Conservation (phyloP, 92 coral and sea anemone species). For the Meandrina meandrites region DNA sequence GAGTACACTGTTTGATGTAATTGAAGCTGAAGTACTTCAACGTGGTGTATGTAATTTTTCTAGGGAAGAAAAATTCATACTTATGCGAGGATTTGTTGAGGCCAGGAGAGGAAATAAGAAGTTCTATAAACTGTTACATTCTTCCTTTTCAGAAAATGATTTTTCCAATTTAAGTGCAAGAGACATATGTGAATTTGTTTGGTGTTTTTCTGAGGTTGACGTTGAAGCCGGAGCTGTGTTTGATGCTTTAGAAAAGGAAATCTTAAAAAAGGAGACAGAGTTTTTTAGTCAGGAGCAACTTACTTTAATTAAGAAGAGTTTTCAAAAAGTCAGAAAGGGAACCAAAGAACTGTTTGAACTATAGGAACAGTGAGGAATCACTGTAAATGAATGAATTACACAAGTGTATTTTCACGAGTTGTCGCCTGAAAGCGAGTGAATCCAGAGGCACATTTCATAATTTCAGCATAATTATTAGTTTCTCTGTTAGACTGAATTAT, state of each 20-base stretch:
- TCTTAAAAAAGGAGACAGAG: neutral
- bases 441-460: too few species aligned
- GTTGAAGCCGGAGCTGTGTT: constrained; percentile 8
- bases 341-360: constrained; percentile 12
- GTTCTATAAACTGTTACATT: neutral
- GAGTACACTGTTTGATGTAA: constrained; percentile 15
- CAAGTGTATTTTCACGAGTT: too few species aligned
- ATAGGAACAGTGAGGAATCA: neutral
- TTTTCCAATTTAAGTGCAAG: constrained; percentile 8
- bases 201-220: constrained; percentile 12
- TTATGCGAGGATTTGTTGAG: constrained; percentile 40
- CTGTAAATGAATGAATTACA: too few species aligned
- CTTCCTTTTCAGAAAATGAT: constrained; percentile 3
- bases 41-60: neutral
- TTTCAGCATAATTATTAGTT: too few species aligned
- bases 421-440: too few species aligned
- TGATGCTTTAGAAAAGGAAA: constrained; percentile 33
- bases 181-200: constrained; percentile 15
- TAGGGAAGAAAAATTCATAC: neutral
- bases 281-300: constrained; percentile 4
- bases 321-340: constrained; percentile 22
- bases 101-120: constrained; percentile 23
- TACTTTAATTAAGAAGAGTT: constrained; percentile 6
- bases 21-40: constrained; percentile 22
- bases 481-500: too few species aligned